A percentile compares a stretch with the other conserved stretches of the same genome.
phyloP scores from a whole-genome alignment of 2,888 invertebrate genomes.

The Xanthorhoe designata region DNA sequence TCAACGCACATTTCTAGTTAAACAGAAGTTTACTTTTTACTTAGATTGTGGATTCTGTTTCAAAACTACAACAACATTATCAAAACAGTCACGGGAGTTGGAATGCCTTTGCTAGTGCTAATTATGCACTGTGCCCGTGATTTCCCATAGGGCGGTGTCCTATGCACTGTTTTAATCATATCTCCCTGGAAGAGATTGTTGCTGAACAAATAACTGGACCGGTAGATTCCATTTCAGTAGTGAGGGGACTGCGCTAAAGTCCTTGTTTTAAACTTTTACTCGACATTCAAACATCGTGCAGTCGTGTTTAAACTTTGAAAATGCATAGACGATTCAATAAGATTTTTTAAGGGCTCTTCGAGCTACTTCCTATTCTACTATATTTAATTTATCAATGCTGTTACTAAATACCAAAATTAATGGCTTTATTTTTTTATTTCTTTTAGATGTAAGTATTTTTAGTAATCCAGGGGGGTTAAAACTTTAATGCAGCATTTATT shows the following conservation, averaged over 20 bases:
- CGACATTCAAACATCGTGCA: not conserved
- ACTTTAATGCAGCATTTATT: too few relatives aligned
- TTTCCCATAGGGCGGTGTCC: constrained; percentile 80
- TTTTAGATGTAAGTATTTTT: too few relatives aligned
- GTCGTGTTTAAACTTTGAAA: too few relatives aligned
- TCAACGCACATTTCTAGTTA: constrained; percentile 2
- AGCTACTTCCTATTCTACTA: too few relatives aligned
- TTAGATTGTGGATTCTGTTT: constrained; percentile 20
- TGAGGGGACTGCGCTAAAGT: constrained; percentile 14
- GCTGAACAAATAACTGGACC: constrained; percentile 73
- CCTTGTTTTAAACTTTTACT: not conserved
- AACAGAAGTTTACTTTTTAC: constrained; percentile 21
- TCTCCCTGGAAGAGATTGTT: constrained; percentile 80
- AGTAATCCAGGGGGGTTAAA: too few relatives aligned
- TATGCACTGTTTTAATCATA: constrained; percentile 83
- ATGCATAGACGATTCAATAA: too few relatives aligned
- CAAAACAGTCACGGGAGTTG: constrained; percentile 28
- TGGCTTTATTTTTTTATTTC: too few relatives aligned
- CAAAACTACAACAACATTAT: constrained; percentile 29
- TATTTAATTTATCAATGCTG: too few relatives aligned
- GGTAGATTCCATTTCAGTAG: constrained; percentile 42
- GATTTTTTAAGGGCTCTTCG: too few relatives aligned
- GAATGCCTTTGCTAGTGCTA: constrained; percentile 72
- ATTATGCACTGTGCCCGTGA: constrained; percentile 83
- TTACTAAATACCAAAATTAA: too few relatives aligned